phyloP scores from a whole-genome alignment of 2,797 vertebrate species.

The Rhinatrema bivittatum region DNA sequence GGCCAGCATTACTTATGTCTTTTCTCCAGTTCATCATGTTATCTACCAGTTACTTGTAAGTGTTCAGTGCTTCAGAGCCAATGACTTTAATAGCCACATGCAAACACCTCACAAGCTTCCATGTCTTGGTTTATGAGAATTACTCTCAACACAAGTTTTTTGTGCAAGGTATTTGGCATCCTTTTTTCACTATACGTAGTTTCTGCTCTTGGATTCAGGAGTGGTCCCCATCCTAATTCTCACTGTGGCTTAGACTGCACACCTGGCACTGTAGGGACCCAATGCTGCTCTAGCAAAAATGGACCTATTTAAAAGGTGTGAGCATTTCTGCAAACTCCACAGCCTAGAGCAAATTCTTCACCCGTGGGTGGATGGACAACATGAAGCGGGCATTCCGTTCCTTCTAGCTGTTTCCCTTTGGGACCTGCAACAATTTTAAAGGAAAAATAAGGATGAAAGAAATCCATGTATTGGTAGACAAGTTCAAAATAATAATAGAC shows the following conservation, averaged over 20 bases:
- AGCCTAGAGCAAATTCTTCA: slow-evolving; percentile 96
- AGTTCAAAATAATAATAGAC: too few species aligned
- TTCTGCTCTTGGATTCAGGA: slow-evolving; percentile 56
- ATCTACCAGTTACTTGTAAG: slow-evolving; percentile 77
- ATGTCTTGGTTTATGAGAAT: slow-evolving; percentile 57
- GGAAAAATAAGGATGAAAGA: neutral
- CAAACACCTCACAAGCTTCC: slow-evolving; percentile 89
- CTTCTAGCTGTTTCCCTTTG: slow-evolving; percentile 97
- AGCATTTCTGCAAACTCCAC: slow-evolving; percentile 97
- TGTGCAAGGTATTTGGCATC: slow-evolving; percentile 64
- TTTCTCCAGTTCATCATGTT: slow-evolving; percentile 54
- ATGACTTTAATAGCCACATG: slow-evolving; percentile 94
- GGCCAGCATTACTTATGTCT: slow-evolving; percentile 82
- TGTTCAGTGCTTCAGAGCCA: slow-evolving; percentile 84
- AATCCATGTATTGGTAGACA: too few species aligned
- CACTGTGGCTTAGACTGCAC: slow-evolving; percentile 39
- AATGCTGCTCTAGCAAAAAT: slow-evolving; percentile 40
- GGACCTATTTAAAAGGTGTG: slow-evolving; percentile 85
- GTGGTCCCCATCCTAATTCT: slow-evolving; percentile 66
- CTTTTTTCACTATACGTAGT: slow-evolving; percentile 58
- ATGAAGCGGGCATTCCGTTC: slow-evolving; percentile 94
- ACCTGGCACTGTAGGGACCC: slow-evolving; percentile 44
- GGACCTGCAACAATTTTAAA: slow-evolving; percentile 65
- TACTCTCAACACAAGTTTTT: slow-evolving; percentile 64
- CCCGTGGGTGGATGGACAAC: slow-evolving; percentile 95